Evolutionary conservation across 2,888 invertebrate genomes (phyloP).

Genomic region (Lasioglossum pauxillum): DNA sequence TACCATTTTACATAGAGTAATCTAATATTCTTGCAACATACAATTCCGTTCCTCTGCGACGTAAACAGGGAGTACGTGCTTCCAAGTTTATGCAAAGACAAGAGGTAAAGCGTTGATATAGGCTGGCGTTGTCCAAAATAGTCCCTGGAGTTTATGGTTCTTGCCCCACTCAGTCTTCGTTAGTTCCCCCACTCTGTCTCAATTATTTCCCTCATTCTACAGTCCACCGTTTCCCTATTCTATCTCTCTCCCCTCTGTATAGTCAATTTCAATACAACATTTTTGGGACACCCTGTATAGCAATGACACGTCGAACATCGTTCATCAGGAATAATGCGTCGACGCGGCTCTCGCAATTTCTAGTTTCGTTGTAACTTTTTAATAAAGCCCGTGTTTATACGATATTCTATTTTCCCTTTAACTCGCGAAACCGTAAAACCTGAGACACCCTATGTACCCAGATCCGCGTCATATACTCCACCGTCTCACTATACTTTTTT

Average conservation of each 20-base stretch:
- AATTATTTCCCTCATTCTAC: slow-evolving; percentile 12
- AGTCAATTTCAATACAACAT: background rate
- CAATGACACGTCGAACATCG: background rate
- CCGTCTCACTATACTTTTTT: background rate
- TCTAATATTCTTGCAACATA: slow-evolving; percentile 13
- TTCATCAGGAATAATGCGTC: background rate
- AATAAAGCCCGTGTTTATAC: background rate
- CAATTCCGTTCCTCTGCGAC: background rate
- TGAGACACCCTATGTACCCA: background rate
- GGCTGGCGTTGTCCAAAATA: slow-evolving; percentile 11
- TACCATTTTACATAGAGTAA: background rate
- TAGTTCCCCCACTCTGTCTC: slow-evolving; percentile 14
- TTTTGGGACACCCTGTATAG: background rate
- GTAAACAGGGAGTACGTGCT: slow-evolving; percentile 18
- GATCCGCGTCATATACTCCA: background rate
- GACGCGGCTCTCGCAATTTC: background rate
- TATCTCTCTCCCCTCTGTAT: background rate
- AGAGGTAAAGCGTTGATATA: slow-evolving; percentile 14
- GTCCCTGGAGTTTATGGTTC: slow-evolving; percentile 17
- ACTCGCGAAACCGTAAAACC: background rate
- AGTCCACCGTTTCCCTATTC: background rate
- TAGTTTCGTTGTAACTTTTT: slow-evolving; percentile 11
- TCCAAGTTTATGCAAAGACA: slow-evolving; percentile 10
- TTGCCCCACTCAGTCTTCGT: slow-evolving; percentile 10
- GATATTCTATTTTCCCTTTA: background rate